These are phyloP conservation scores for Lomographa bimaculata DNA, from an alignment of 2,888 invertebrate species.

Conservation along the genomic window DNA sequence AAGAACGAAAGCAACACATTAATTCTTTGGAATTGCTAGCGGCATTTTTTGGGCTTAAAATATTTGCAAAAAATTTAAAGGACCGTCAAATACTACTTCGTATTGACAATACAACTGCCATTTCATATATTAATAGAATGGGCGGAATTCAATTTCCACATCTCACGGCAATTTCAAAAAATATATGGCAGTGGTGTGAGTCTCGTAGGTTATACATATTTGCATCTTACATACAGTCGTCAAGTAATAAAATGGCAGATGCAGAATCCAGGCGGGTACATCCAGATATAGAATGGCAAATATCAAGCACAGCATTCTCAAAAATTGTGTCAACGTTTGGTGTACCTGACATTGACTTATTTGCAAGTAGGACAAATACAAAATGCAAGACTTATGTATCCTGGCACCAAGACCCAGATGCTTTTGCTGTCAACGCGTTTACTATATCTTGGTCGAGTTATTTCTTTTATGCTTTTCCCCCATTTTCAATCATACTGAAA, in stretches of 20 bases:
- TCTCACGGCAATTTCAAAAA: neutral
- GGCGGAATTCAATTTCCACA: slow-evolving; percentile 18
- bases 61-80: neutral
- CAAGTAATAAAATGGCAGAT: slow-evolving; percentile 13
- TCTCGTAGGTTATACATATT: neutral
- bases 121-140: slow-evolving; percentile 21
- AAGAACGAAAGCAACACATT: slow-evolving; percentile 6
- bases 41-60: neutral
- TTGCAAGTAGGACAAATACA: slow-evolving; percentile 28
- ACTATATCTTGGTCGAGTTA: slow-evolving; percentile 29
- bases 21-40: slow-evolving; percentile 11
- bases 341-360: slow-evolving; percentile 31
- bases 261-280: slow-evolving; percentile 6
- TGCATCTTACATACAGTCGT: slow-evolving; percentile 16
- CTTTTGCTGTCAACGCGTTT: slow-evolving; percentile 29
- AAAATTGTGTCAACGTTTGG: slow-evolving; percentile 15
- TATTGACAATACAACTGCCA: slow-evolving; percentile 23
- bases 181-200: slow-evolving; percentile 18
- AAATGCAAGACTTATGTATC: slow-evolving; percentile 30
- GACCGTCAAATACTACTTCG: slow-evolving; percentile 15
- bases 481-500: slow-evolving; percentile 27
- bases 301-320: neutral
- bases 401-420: slow-evolving; percentile 33
- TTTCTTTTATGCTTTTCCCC: slow-evolving; percentile 33
- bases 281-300: slow-evolving; percentile 15